Conservation (phyloP, 2,113 vertebrate species). For the Amphilophus citrinellus region DNA sequence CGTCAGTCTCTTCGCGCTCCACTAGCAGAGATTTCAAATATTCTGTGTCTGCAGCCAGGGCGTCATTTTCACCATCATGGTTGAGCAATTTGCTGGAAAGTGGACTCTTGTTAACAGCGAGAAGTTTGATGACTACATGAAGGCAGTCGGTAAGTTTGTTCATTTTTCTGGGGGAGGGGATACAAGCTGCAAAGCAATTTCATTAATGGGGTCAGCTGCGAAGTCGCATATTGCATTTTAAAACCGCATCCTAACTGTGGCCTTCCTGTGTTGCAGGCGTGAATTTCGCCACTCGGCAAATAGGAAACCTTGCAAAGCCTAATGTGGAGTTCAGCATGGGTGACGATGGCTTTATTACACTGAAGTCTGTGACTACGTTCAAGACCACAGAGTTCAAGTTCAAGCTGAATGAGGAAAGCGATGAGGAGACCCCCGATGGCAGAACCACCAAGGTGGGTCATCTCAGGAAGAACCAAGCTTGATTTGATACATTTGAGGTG, state of each 20-base stretch:
- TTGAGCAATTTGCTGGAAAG: conserved; percentile 85
- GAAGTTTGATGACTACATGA: conserved; percentile 92
- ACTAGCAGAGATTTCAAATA: neutral
- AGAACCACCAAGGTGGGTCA: conserved; percentile 86
- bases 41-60: neutral
- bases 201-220: neutral
- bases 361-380: conserved; percentile 88
- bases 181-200: neutral
- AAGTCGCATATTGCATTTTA: neutral
- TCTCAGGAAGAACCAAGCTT: neutral
- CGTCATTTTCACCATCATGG: conserved; percentile 75
- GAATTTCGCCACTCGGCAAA: conserved; percentile 84
- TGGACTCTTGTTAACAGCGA: conserved; percentile 89
- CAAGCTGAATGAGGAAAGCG: conserved; percentile 88
- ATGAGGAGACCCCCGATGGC: conserved; percentile 90
- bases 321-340: conserved; percentile 85
- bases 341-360: conserved; percentile 79
- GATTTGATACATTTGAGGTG: neutral
- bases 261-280: conserved; percentile 80
- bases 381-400: conserved; percentile 89
- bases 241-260: neutral
- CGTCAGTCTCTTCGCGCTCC: neutral
- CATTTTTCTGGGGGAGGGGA: neutral
- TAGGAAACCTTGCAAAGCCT: conserved; percentile 86
- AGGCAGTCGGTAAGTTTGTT: conserved; percentile 82